Conservation (phyloP, 2,113 vertebrate species). For the Larimichthys polyactis region DNA sequence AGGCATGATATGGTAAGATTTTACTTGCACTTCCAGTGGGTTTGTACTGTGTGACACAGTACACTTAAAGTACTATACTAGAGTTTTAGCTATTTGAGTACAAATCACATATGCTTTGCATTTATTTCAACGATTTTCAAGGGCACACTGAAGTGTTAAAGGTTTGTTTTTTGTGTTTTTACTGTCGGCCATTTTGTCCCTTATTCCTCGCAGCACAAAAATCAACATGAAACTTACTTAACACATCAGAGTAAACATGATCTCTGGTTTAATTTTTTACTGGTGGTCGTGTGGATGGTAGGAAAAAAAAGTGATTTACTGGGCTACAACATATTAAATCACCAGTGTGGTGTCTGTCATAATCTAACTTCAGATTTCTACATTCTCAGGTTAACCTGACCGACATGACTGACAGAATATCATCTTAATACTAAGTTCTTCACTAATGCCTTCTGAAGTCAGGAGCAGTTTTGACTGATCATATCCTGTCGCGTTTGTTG, state of each 20-base stretch:
- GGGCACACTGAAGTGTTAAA: background rate
- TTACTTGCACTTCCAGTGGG: slow-evolving; percentile 5
- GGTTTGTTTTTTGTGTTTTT: slow-evolving; percentile 8
- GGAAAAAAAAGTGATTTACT: background rate
- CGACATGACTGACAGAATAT: slow-evolving; percentile 61
- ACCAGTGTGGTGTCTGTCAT: background rate
- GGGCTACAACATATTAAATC: background rate
- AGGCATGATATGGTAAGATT: background rate
- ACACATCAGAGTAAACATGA: background rate
- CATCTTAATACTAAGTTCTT: background rate
- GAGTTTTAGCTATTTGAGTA: background rate
- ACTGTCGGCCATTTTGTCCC: too few relatives aligned
- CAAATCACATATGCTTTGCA: slow-evolving; percentile 2
- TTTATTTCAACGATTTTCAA: slow-evolving; percentile 16
- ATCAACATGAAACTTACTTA: background rate
- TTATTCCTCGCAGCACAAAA: background rate
- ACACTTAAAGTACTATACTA: background rate
- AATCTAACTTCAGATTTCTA: background rate
- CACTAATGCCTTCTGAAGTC: slow-evolving; percentile 16
- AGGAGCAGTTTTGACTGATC: background rate
- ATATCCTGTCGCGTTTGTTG: background rate
- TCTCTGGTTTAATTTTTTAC: background rate
- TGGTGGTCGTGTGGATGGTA: background rate
- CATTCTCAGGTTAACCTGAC: slow-evolving; percentile 33
- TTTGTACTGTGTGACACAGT: background rate